A percentile compares a stretch with the other conserved stretches of the same genome.
Evolutionary conservation across 2,797 vertebrate genomes (phyloP).

Genomic region (Nothura maculosa): DNA sequence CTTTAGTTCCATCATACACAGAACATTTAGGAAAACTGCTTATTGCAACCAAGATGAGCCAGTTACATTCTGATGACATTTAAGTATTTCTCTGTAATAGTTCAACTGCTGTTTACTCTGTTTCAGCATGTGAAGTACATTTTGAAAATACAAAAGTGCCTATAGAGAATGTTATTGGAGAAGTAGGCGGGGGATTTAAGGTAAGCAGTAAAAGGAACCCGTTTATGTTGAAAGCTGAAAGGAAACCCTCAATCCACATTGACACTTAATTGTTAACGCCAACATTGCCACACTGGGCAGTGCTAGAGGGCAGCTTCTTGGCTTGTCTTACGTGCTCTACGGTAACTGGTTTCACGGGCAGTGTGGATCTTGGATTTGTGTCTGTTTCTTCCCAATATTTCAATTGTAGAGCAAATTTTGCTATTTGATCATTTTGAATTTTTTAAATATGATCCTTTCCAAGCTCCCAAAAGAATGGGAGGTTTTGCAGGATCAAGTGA

Average conservation of each 20-base stretch:
- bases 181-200: constrained; percentile 95
- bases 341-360: neutral
- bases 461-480: too few relatives aligned
- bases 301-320: neutral
- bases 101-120: neutral
- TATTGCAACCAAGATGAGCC: neutral
- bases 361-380: neutral
- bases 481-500: neutral
- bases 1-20: neutral
- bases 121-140: constrained; percentile 92
- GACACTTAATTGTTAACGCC: accelerated
- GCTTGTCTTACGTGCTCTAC: neutral
- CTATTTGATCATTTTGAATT: neutral
- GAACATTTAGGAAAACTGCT: neutral
- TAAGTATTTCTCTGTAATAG: neutral
- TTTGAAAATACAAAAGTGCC: constrained; percentile 95
- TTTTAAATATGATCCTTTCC: too few relatives aligned
- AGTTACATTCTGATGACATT: neutral
- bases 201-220: constrained; percentile 71
- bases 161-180: constrained; percentile 93
- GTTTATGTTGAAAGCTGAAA: neutral
- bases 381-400: neutral
- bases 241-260: neutral
- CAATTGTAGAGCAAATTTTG: neutral
- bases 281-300: neutral